These are phyloP conservation scores for Esox niger DNA, from an alignment of 2,113 vertebrate species.

Conservation along the genomic window DNA sequence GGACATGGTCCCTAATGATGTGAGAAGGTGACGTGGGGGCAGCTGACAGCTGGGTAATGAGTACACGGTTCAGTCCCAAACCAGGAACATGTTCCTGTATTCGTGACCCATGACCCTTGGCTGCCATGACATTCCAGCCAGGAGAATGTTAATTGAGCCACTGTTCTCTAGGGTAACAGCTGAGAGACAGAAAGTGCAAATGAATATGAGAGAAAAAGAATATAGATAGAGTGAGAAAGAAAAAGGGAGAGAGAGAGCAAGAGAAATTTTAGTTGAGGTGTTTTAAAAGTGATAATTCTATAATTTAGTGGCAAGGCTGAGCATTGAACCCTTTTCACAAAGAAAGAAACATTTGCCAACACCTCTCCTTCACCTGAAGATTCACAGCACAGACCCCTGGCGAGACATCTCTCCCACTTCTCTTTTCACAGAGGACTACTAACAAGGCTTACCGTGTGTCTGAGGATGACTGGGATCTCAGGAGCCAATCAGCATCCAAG, in stretches of 20 bases:
- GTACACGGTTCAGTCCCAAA: conserved; percentile 42
- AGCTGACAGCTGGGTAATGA: conserved; percentile 64
- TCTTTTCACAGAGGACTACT: not conserved
- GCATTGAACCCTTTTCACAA: not conserved
- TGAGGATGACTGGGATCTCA: not conserved
- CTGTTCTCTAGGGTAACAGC: too few species aligned
- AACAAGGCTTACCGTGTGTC: conserved; percentile 25
- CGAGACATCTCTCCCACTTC: conserved; percentile 8
- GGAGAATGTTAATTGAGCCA: conserved; percentile 55
- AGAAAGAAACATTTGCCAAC: not conserved
- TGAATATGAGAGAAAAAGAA: conserved; percentile 11
- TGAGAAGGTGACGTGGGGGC: conserved; percentile 51
- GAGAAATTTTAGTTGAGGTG: not conserved
- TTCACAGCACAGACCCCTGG: not conserved
- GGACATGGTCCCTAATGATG: conserved; percentile 45
- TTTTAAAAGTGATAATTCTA: not conserved
- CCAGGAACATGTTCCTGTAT: conserved; percentile 44
- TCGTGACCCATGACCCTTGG: conserved; percentile 50
- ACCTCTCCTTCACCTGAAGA: not conserved
- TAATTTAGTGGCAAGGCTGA: not conserved
- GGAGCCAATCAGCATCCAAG: not conserved
- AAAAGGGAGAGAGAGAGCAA: not conserved
- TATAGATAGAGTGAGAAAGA: not conserved
- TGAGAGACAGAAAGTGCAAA: too few species aligned
- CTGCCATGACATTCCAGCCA: conserved; percentile 30